phyloP scores from a whole-genome alignment of 2,113 vertebrate genomes.

The Brachirus orientalis region DNA sequence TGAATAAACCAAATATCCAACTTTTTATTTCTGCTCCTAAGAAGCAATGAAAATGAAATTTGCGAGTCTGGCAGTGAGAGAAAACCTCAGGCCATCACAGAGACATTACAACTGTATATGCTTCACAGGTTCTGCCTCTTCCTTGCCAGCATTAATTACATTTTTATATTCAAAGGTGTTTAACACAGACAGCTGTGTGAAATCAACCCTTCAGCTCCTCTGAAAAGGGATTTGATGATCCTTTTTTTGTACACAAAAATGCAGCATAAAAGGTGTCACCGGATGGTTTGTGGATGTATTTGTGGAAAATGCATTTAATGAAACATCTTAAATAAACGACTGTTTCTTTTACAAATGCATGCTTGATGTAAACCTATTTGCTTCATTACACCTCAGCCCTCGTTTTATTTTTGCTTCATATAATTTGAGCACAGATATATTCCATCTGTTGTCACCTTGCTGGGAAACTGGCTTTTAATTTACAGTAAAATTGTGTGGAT shows the following conservation, averaged over 20 bases:
- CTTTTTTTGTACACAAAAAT: background rate
- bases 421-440: background rate
- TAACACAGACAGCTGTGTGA: conserved; percentile 39
- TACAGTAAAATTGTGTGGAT: conserved; percentile 18
- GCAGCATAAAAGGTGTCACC: background rate
- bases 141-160: conserved; percentile 47
- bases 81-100: conserved; percentile 45
- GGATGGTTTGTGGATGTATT: background rate
- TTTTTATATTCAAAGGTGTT: conserved; percentile 44
- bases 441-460: conserved; percentile 2
- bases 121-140: conserved; percentile 38
- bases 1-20: background rate
- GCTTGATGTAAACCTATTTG: background rate
- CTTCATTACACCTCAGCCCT: background rate
- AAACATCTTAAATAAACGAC: background rate
- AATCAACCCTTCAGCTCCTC: conserved; percentile 19
- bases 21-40: conserved; percentile 6
- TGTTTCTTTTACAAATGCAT: background rate
- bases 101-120: conserved; percentile 33
- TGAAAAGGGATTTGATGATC: conserved; percentile 11
- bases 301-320: conserved; percentile 10
- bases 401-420: conserved; percentile 3
- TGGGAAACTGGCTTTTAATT: conserved; percentile 10
- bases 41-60: conserved; percentile 36
- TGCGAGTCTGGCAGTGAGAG: conserved; percentile 30